phyloP scores from a whole-genome alignment of 2,113 vertebrate species.

The Sciurus niger region DNA sequence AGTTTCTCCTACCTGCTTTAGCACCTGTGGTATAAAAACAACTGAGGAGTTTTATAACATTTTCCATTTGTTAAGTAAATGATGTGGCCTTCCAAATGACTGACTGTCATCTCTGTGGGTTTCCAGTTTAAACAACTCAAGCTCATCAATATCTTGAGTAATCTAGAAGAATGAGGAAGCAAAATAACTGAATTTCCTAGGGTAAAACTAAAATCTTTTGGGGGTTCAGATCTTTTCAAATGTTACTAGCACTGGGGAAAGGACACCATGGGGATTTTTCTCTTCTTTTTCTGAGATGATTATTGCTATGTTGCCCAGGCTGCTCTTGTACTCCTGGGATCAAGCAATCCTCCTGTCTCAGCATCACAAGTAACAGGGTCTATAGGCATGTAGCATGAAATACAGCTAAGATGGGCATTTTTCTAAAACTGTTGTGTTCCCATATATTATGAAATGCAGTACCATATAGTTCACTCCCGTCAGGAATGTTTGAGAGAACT shows the following conservation, averaged over 20 bases:
- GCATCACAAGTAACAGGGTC: too few relatives aligned
- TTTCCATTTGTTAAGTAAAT: background rate
- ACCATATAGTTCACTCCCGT: slow-evolving; percentile 25
- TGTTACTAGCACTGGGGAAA: background rate
- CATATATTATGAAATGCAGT: slow-evolving; percentile 1
- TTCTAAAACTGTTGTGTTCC: background rate
- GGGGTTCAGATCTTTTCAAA: background rate
- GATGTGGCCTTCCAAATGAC: background rate
- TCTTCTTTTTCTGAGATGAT: background rate
- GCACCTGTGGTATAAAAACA: background rate
- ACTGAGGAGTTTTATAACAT: background rate
- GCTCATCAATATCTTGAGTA: background rate
- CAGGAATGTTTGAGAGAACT: background rate
- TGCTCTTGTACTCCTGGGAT: too few relatives aligned
- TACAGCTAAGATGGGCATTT: background rate
- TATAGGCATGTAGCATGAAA: background rate
- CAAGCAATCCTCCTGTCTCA: too few relatives aligned
- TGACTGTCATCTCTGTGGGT: background rate
- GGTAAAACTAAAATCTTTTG: background rate
- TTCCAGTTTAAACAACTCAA: background rate
- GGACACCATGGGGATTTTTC: background rate
- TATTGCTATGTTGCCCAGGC: too few relatives aligned
- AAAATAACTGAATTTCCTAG: background rate
- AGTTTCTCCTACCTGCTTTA: background rate
- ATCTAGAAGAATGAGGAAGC: background rate